Evolutionary conservation across 2,797 vertebrate species (phyloP).

Genomic region (Pangasius sanitwongsei): DNA sequence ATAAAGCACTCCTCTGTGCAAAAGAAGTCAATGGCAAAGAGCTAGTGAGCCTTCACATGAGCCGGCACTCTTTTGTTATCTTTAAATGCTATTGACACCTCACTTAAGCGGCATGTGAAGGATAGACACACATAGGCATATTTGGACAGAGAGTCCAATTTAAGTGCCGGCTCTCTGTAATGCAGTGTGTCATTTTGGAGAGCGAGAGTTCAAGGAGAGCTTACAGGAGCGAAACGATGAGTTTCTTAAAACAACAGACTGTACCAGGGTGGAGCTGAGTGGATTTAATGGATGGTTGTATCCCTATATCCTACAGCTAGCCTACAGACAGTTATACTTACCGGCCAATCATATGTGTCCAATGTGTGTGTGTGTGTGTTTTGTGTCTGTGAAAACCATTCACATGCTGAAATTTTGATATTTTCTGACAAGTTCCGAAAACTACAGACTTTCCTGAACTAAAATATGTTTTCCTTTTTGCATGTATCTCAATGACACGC

Average conservation of each 20-base stretch:
- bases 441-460: neutral
- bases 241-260: neutral
- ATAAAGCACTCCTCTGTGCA: constrained; percentile 51
- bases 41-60: constrained; percentile 37
- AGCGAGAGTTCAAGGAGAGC: constrained; percentile 22
- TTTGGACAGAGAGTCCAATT: constrained; percentile 54
- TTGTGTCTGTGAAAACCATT: neutral
- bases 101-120: constrained; percentile 55
- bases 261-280: constrained; percentile 16
- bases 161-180: constrained; percentile 47
- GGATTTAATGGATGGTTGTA: constrained; percentile 47
- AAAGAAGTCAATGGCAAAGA: constrained; percentile 53
- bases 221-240: constrained; percentile 11
- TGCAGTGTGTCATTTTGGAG: constrained; percentile 38
- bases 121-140: constrained; percentile 52
- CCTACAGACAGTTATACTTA: neutral
- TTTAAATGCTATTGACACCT: constrained; percentile 62
- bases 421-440: too few relatives aligned
- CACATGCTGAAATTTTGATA: too few relatives aligned
- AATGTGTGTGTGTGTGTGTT: too few relatives aligned
- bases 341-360: neutral
- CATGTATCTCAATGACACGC: neutral
- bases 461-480: neutral
- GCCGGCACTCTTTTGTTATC: constrained; percentile 54
- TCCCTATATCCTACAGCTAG: neutral